Evolutionary conservation across 1,140 invertebrate species (phyloP).

Genomic region (Polypedilum pembai): DNA sequence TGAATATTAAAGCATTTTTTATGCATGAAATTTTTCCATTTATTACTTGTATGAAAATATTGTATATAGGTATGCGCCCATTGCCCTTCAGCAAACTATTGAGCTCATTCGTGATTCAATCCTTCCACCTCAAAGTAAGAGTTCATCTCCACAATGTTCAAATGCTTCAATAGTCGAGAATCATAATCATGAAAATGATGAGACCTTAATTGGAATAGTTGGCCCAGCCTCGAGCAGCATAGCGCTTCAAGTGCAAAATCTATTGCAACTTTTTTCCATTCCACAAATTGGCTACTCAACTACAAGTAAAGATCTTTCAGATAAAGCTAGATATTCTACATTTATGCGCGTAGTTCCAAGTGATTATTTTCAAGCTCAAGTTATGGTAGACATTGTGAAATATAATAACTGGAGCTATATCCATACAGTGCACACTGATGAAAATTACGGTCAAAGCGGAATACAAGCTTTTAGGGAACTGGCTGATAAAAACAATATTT

Average conservation of each 20-base stretch:
- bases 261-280: constrained; percentile 61
- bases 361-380: constrained; percentile 71
- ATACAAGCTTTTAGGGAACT: constrained; percentile 65
- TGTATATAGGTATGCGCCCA: constrained; percentile 50
- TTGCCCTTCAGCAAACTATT: constrained; percentile 69
- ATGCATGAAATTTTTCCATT: too few species aligned
- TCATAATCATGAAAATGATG: constrained; percentile 31
- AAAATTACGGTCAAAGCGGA: constrained; percentile 75
- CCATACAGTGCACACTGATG: constrained; percentile 71
- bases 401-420: constrained; percentile 78
- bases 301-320: constrained; percentile 67
- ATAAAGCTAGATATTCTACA: constrained; percentile 68
- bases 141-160: constrained; percentile 31
- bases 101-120: constrained; percentile 67
- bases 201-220: constrained; percentile 58
- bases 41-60: too few species aligned
- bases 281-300: constrained; percentile 67
- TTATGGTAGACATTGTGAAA: constrained; percentile 63
- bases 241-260: constrained; percentile 67
- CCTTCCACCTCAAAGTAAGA: constrained; percentile 37
- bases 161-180: constrained; percentile 9
- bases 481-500: constrained; percentile 59
- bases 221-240: constrained; percentile 62
- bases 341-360: constrained; percentile 76
- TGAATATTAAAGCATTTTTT: too few species aligned